Evolutionary conservation across 2,113 vertebrate species (phyloP).

Genomic region (Colaptes auratus): DNA sequence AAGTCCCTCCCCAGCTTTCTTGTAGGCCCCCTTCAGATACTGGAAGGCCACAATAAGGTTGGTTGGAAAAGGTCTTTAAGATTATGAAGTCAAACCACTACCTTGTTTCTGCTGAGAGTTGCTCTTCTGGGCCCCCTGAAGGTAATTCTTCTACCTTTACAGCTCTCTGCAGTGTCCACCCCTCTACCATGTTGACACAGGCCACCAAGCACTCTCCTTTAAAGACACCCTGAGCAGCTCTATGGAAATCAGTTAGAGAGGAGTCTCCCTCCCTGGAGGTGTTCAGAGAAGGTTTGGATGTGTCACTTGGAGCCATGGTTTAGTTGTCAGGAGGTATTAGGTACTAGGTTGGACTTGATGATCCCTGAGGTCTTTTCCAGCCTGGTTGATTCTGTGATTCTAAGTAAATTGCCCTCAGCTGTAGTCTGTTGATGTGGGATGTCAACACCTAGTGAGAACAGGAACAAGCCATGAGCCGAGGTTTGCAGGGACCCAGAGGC

Average conservation of each 20-base stretch:
- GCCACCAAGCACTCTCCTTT: not conserved
- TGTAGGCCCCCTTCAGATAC: no score
- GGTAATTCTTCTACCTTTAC: not conserved
- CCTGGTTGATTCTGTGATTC: no score
- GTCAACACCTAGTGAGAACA: not conserved
- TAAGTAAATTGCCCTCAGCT: not conserved
- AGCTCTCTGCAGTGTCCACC: not conserved
- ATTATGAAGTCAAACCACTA: no score
- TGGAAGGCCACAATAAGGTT: no score
- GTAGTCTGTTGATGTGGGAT: not conserved
- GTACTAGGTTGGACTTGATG: no score
- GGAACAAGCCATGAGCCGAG: fast-evolving
- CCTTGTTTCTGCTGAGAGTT: not conserved
- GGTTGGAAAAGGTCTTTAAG: no score
- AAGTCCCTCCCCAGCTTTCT: no score
- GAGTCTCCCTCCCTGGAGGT: no score
- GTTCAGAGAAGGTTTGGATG: no score
- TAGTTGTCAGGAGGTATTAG: no score
- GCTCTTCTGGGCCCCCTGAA: not conserved
- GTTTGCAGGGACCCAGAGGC: constrained; percentile 9
- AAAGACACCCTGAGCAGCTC: not conserved
- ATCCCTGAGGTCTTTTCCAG: no score
- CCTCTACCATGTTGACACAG: not conserved
- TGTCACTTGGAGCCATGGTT: no score
- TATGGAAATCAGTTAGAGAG: not conserved